Conservation (phyloP, 2,113 vertebrate species). For the Tychaedon coryphoeus region DNA sequence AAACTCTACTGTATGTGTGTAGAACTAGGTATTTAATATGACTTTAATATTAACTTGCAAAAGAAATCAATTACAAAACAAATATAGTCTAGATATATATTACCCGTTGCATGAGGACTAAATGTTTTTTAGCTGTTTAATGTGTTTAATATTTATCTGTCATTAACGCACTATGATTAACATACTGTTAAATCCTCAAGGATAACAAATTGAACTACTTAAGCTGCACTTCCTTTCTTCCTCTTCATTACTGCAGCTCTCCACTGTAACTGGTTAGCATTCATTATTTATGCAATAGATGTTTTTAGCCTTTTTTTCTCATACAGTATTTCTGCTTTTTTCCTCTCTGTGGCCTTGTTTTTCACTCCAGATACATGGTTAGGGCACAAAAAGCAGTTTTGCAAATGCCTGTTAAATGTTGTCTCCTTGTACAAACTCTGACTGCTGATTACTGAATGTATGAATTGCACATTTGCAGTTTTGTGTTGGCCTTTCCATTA, state of each 20-base stretch:
- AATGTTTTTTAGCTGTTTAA: background rate
- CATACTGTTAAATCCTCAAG: constrained; percentile 6
- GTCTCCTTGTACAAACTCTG: background rate
- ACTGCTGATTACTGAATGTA: background rate
- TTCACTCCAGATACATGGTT: background rate
- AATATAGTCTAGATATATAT: background rate
- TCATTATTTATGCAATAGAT: background rate
- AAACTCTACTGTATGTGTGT: background rate
- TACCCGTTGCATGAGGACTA: background rate
- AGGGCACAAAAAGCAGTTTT: background rate
- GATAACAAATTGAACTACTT: background rate
- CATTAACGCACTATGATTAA: constrained; percentile 11
- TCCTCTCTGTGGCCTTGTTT: background rate
- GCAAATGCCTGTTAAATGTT: background rate
- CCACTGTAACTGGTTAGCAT: background rate
- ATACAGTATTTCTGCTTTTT: background rate
- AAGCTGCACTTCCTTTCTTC: background rate
- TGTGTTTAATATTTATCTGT: constrained; percentile 22
- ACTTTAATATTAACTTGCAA: background rate
- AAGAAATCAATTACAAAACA: background rate
- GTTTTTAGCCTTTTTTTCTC: background rate
- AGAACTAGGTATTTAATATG: background rate
- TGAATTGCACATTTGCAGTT: background rate
- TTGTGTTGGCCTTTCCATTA: background rate
- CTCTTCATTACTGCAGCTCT: background rate